Evolutionary conservation across 2,797 vertebrate genomes (phyloP).

Genomic region (Poliocrania exsul): DNA sequence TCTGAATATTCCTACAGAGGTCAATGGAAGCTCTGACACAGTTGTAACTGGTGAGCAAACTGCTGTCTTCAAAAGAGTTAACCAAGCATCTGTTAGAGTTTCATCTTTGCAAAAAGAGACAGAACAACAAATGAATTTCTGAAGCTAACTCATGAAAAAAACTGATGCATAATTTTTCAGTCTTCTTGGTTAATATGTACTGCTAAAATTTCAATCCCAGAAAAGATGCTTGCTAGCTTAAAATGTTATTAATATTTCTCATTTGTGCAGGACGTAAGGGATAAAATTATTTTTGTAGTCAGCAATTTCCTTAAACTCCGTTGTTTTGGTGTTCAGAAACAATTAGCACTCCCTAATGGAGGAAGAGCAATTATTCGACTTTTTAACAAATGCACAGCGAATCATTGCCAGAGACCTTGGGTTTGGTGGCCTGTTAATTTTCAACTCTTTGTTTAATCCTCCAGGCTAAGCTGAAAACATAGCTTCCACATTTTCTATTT

Average conservation of each 20-base stretch:
- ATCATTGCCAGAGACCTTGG: slow-evolving; percentile 14
- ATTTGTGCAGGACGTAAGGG: background rate
- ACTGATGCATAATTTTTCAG: background rate
- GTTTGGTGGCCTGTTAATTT: slow-evolving; percentile 19
- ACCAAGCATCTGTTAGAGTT: background rate
- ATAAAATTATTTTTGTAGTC: slow-evolving; percentile 26
- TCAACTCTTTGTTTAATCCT: slow-evolving; percentile 18
- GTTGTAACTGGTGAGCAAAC: background rate
- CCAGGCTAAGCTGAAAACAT: slow-evolving; percentile 1
- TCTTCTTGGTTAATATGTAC: background rate
- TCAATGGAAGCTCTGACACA: background rate
- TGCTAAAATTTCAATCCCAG: background rate
- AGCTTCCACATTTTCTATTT: background rate
- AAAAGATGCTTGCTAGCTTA: background rate
- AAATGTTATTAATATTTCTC: background rate
- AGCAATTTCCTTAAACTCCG: background rate
- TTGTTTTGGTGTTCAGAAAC: slow-evolving; percentile 43
- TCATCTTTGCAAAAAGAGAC: background rate
- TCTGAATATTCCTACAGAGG: background rate
- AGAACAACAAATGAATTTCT: background rate
- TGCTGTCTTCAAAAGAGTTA: background rate
- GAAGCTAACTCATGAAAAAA: background rate
- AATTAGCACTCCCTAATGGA: slow-evolving; percentile 45
- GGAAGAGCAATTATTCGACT: slow-evolving; percentile 41
- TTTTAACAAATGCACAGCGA: slow-evolving; percentile 36